These are phyloP conservation scores for Limnephilus rhombicus DNA, from an alignment of 2,888 invertebrate species.

Conservation along the genomic window DNA sequence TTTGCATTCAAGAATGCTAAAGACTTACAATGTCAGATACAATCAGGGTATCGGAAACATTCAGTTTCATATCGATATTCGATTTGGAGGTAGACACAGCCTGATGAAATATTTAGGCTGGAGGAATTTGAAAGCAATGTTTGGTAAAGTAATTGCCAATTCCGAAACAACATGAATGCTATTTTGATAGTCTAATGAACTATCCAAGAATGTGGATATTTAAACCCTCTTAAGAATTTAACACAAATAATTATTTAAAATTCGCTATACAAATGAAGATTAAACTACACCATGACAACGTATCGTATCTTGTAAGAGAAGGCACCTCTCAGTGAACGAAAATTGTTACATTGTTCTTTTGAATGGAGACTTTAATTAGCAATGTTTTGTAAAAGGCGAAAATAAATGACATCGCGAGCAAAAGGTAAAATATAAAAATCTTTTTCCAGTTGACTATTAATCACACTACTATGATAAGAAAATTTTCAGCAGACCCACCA, in stretches of 20 bases:
- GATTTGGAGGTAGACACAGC: not conserved
- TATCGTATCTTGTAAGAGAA: not conserved
- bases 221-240: not conserved
- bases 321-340: not conserved
- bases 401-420: not conserved
- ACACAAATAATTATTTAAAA: not conserved
- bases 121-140: conserved; percentile 1
- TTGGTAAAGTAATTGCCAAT: not conserved
- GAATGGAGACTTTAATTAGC: not conserved
- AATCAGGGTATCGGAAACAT: not conserved
- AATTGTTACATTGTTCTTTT: not conserved
- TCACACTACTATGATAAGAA: not conserved
- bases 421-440: not conserved
- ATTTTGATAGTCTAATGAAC: not conserved
- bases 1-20: conserved; percentile 21
- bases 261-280: not conserved
- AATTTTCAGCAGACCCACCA: not conserved
- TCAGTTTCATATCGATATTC: conserved; percentile 1
- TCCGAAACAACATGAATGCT: not conserved
- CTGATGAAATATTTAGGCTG: not conserved
- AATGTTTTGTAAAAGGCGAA: not conserved
- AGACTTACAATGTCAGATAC: not conserved
- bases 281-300: not conserved
- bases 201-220: not conserved
- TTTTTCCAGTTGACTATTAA: not conserved